Evolutionary conservation across 2,113 vertebrate species (phyloP).

Genomic region (Cottus gobio): DNA sequence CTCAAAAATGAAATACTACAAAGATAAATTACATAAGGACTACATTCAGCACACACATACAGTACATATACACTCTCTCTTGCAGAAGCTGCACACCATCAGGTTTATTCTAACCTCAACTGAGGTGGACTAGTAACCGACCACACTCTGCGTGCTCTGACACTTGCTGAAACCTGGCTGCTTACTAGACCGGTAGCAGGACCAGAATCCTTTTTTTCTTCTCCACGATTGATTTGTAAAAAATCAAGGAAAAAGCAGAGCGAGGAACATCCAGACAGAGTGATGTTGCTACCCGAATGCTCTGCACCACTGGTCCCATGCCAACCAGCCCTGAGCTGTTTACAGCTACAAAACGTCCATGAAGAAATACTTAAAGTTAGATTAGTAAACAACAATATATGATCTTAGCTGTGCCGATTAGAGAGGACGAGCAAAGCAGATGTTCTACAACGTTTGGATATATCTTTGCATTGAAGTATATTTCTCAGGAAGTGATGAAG

Average conservation of each 20-base stretch:
- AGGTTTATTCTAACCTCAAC: slow-evolving; percentile 3
- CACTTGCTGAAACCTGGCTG: slow-evolving; percentile 5
- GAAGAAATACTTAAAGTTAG: not conserved
- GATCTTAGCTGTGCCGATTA: slow-evolving; percentile 6
- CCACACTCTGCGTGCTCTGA: slow-evolving; percentile 13
- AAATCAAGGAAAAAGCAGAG: slow-evolving; percentile 26
- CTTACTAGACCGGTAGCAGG: slow-evolving; percentile 41
- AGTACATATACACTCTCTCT: not conserved
- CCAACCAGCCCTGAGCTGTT: slow-evolving; percentile 57
- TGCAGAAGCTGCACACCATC: slow-evolving; percentile 2
- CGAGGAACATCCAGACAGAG: slow-evolving; percentile 34
- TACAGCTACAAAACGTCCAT: slow-evolving; percentile 20
- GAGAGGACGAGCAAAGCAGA: not conserved
- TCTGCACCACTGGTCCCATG: slow-evolving; percentile 35
- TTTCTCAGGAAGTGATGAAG: not conserved
- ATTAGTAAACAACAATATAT: slow-evolving; percentile 19
- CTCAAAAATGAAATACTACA: not conserved
- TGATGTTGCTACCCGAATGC: slow-evolving; percentile 16
- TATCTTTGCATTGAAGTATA: not conserved
- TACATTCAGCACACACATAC: not conserved
- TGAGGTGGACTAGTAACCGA: slow-evolving; percentile 17
- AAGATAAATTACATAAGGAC: not conserved
- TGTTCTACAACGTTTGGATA: not conserved
- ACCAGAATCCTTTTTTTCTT: not conserved
- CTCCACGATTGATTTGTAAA: slow-evolving; percentile 20